A percentile compares a stretch with the other conserved stretches of the same genome.
These are phyloP conservation scores for Sapayoa aenigma DNA, from an alignment of 2,113 vertebrate genomes.

Conservation along the genomic window DNA sequence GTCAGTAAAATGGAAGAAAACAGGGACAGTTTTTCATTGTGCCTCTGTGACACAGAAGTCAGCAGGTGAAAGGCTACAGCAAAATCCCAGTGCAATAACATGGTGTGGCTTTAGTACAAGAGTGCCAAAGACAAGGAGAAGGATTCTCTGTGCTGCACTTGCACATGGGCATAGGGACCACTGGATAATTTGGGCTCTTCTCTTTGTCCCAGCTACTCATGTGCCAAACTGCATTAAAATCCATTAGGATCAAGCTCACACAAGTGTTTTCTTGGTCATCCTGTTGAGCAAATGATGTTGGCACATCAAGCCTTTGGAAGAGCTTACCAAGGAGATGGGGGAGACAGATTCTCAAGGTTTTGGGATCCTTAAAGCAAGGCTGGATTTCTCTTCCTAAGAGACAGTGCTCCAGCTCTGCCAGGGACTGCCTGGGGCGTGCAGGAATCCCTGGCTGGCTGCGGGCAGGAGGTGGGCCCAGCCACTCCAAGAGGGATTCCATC, in stretches of 20 bases:
- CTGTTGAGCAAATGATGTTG: not conserved
- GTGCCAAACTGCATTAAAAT: not conserved
- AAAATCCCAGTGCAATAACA: not conserved
- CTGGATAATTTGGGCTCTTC: not conserved
- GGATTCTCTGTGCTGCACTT: not conserved
- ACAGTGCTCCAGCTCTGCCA: not conserved
- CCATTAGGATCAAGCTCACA: not conserved
- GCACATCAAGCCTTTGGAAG: not conserved
- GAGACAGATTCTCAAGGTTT: not conserved
- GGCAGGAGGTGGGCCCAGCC: not conserved
- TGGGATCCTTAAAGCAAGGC: not conserved
- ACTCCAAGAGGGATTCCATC: not conserved
- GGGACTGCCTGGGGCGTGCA: not conserved
- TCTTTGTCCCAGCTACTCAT: not conserved
- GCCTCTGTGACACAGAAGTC: not conserved
- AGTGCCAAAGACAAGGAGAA: not conserved
- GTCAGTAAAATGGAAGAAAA: not conserved
- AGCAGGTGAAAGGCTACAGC: not conserved
- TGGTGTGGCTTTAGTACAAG: not conserved
- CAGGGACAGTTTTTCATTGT: accelerated
- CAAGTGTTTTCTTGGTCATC: not conserved
- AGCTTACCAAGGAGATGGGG: not conserved
- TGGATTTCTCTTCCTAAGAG: not conserved
- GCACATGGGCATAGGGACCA: not conserved
- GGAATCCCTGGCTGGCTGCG: not conserved